phyloP scores from a whole-genome alignment of 2,113 vertebrate genomes.

The Tetrao urogallus region DNA sequence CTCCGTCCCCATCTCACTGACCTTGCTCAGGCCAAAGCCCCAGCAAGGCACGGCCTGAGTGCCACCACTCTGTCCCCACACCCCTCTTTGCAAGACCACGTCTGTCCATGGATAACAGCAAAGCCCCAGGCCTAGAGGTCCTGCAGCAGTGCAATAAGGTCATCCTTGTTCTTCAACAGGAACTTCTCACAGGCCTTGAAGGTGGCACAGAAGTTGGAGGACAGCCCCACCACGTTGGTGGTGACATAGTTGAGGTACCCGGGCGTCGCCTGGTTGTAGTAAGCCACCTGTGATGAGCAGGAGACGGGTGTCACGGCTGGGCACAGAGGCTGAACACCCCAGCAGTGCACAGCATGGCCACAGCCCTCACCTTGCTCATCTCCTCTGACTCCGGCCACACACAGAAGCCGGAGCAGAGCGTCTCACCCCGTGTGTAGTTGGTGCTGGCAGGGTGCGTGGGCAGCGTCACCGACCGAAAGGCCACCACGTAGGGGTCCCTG shows the following conservation, averaged over 20 bases:
- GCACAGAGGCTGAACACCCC: background rate
- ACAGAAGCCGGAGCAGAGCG: constrained; percentile 92
- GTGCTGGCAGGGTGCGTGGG: constrained; percentile 80
- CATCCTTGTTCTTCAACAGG: constrained; percentile 87
- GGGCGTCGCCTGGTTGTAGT: constrained; percentile 93
- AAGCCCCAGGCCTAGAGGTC: constrained; percentile 8
- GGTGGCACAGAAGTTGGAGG: constrained; percentile 84
- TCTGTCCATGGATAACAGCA: background rate
- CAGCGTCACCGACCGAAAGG: constrained; percentile 90
- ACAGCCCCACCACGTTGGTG: constrained; percentile 90
- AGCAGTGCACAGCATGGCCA: accelerated
- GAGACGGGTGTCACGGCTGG: background rate
- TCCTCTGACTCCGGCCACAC: constrained; percentile 84
- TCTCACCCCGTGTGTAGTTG: constrained; percentile 85
- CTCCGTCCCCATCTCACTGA: background rate
- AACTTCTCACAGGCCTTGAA: constrained; percentile 88
- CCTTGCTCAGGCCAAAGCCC: accelerated
- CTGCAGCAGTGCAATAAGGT: constrained; percentile 66
- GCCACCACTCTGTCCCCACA: background rate
- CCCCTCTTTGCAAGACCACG: background rate
- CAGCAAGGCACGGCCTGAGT: background rate
- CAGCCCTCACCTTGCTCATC: constrained; percentile 84
- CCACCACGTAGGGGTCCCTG: constrained; percentile 94
- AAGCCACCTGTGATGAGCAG: constrained; percentile 84
- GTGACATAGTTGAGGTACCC: constrained; percentile 91